phyloP scores from a whole-genome alignment of 2,113 vertebrate species.

The Pipra filicauda region DNA sequence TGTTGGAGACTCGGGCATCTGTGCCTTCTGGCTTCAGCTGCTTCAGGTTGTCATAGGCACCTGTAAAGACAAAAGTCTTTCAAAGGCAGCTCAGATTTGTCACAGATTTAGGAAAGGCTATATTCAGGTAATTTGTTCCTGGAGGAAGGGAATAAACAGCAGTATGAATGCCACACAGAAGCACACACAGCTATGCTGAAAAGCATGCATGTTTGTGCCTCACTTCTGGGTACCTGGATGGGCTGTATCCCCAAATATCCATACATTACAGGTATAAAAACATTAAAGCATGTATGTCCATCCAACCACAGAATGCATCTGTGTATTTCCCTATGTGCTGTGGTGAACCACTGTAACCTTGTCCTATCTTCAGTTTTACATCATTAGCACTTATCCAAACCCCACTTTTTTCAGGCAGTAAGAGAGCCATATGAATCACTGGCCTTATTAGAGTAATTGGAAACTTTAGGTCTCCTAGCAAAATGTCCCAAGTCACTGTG shows the following conservation, averaged over 20 bases:
- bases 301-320: not conserved
- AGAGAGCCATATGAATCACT: constrained; percentile 24
- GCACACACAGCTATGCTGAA: not conserved
- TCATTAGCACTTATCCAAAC: not conserved
- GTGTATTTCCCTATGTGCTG: not conserved
- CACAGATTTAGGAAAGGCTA: not conserved
- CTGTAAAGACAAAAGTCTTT: not conserved
- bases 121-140: not conserved
- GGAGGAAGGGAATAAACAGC: not conserved
- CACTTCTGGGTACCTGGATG: not conserved
- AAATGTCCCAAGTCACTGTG: constrained; percentile 40
- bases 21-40: not conserved
- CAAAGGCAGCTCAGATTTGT: not conserved
- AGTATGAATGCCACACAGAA: not conserved
- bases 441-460: constrained; percentile 22
- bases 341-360: not conserved
- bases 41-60: not conserved
- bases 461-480: constrained; percentile 30
- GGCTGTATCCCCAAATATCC: not conserved
- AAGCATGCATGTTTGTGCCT: not conserved
- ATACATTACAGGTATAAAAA: not conserved
- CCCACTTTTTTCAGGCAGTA: not conserved
- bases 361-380: not conserved
- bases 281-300: not conserved
- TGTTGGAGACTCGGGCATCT: accelerated